phyloP scores from a whole-genome alignment of 2,888 invertebrate species.

The Agonopterix heracliana region DNA sequence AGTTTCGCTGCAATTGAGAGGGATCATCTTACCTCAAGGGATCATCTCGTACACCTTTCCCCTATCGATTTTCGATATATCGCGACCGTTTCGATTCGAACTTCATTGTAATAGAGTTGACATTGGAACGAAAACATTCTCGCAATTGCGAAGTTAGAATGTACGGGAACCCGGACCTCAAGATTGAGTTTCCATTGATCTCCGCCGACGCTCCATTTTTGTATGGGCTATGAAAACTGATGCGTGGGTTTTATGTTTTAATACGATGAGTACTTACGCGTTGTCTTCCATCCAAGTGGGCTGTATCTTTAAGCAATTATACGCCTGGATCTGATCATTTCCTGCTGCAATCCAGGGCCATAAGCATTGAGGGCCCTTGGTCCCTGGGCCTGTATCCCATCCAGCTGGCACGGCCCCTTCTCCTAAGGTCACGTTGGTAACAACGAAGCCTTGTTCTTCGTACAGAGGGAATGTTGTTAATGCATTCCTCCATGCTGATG shows the following conservation, averaged over 20 bases:
- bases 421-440: constrained; percentile 74
- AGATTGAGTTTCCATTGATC: no score
- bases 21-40: no score
- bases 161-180: no score
- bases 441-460: constrained; percentile 57
- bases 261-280: constrained; percentile 37
- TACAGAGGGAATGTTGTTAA: constrained; percentile 44
- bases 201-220: no score
- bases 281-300: constrained; percentile 90
- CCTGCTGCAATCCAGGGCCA: constrained; percentile 83
- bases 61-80: no score
- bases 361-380: constrained; percentile 72
- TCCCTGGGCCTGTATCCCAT: constrained; percentile 68
- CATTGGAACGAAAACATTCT: no score
- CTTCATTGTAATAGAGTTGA: no score
- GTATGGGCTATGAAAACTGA: no score
- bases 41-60: no score
- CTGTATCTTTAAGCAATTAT: constrained; percentile 85
- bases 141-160: no score
- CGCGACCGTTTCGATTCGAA: no score
- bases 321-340: constrained; percentile 75
- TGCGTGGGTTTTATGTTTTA: neutral
- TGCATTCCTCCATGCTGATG: constrained; percentile 56
- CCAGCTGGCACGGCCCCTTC: constrained; percentile 74
- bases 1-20: no score